These are phyloP conservation scores for Spisula subtruncata DNA, from an alignment of 2,888 invertebrate species.

Conservation along the genomic window DNA sequence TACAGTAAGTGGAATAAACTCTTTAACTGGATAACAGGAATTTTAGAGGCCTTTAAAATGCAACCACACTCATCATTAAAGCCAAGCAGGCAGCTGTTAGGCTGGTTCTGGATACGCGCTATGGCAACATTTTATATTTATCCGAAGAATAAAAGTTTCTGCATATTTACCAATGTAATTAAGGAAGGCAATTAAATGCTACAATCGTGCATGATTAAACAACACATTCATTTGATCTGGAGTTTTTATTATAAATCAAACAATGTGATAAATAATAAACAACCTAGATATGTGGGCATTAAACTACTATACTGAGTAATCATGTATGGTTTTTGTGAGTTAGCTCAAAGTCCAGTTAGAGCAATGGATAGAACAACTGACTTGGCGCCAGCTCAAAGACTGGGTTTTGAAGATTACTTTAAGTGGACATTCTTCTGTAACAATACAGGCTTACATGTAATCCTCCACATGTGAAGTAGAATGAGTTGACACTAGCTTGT, in stretches of 20 bases:
- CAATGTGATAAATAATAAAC: constrained; percentile 36
- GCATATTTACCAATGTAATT: constrained; percentile 25
- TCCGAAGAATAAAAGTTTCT: constrained; percentile 9
- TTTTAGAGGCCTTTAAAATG: constrained; percentile 10
- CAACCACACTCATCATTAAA: background rate
- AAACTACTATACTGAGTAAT: too few species aligned
- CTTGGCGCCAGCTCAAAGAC: too few species aligned
- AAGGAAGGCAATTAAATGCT: constrained; percentile 28
- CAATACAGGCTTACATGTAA: too few species aligned
- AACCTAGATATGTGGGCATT: background rate
- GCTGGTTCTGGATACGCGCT: background rate
- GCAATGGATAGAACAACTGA: too few species aligned
- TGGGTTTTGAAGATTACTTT: too few species aligned
- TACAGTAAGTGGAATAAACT: background rate
- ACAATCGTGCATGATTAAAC: constrained; percentile 38
- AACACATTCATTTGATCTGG: constrained; percentile 5
- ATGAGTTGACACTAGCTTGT: too few species aligned
- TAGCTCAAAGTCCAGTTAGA: too few species aligned
- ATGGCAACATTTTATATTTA: constrained; percentile 7
- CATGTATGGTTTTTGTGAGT: too few species aligned
- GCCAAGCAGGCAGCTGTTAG: background rate
- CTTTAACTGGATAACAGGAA: background rate
- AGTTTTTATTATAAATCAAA: constrained; percentile 45
- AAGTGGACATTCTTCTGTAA: too few species aligned
- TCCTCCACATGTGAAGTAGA: too few species aligned